Base-by-base conservation (phyloP, 1,140 invertebrate genomes). In the Eriosoma lanigerum region DNA sequence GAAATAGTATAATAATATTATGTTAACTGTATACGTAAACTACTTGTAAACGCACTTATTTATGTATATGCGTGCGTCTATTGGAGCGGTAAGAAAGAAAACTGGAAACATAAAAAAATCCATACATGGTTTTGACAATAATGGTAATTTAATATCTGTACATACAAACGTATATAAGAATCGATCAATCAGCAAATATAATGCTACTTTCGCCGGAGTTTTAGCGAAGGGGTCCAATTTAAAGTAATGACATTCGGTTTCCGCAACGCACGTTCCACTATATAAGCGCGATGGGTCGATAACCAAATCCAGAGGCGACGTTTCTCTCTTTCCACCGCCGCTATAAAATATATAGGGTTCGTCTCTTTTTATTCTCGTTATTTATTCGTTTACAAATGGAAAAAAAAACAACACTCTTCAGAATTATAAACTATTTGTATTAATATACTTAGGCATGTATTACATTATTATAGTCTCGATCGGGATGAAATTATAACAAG, bases 161-260 rank as follows among this genome's bases (percentile, higher is more conserved):
- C 32, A 38, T 32, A 26, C 24, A 52, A 13, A 46, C 17, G 26
- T 15, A 46, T 46, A 32, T 73, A 52, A 32, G 50, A 52, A 73
- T 73, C 70, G 70, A 73, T 73, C 70, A 73, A 73, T 73, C 70
- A 73, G 50, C 26, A 73, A n/a, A n/a, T n/a, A 54, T 73, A 56
- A 52, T 73, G 70, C 48, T 73, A 54, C 70, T 73, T 73, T 73
- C 70, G 50, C 26, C 50, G 52, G 70, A 73, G 70, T 73, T 73
- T 73, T 73, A 73, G 70, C 70, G 26, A 54, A 38, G 29, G 70
- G 50, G 70, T 73, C 70, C 70, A 73, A 73, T 73, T 54, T 73
- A 54, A 73, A 73, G 70, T 73, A 73, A 73, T 73, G 50, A 26
- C 70, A 56, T 73, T 56, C 48, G 70, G 70, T 73, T 73, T 54